phyloP scores from a whole-genome alignment of 2,113 vertebrate genomes.

The Pluvianellus socialis region DNA sequence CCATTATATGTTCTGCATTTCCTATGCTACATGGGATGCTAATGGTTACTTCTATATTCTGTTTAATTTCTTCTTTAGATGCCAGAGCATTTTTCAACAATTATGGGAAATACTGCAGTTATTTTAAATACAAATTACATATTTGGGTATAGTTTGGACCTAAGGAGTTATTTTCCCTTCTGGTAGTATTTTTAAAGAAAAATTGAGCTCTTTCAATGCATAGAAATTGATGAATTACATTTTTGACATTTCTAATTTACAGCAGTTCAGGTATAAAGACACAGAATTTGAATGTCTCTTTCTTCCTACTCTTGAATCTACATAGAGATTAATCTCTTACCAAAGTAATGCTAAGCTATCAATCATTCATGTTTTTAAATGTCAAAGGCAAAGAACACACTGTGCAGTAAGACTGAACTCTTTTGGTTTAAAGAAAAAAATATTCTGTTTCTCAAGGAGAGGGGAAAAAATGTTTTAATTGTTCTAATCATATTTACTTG shows the following conservation, averaged over 20 bases:
- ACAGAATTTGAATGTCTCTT: constrained; percentile 51
- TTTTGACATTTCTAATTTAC: constrained; percentile 59
- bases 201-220: constrained; percentile 1
- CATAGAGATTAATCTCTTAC: constrained; percentile 58
- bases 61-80: neutral
- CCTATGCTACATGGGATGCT: accelerated
- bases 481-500: neutral
- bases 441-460: neutral
- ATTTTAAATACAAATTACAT: neutral
- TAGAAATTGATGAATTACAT: constrained; percentile 54
- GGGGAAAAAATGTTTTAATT: neutral
- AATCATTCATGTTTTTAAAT: constrained; percentile 60
- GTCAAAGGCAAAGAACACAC: constrained; percentile 48
- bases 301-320: constrained; percentile 42
- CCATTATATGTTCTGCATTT: neutral
- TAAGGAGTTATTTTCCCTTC: neutral
- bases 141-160: neutral
- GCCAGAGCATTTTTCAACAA: neutral
- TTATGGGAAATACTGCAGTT: neutral
- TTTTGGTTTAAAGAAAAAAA: neutral
- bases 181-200: constrained; percentile 42
- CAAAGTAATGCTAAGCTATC: constrained; percentile 53
- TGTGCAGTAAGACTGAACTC: neutral
- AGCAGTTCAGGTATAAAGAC: constrained; percentile 34
- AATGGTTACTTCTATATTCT: neutral